These are phyloP conservation scores for Acronicta alni DNA, from an alignment of 2,888 invertebrate species.

Conservation along the genomic window DNA sequence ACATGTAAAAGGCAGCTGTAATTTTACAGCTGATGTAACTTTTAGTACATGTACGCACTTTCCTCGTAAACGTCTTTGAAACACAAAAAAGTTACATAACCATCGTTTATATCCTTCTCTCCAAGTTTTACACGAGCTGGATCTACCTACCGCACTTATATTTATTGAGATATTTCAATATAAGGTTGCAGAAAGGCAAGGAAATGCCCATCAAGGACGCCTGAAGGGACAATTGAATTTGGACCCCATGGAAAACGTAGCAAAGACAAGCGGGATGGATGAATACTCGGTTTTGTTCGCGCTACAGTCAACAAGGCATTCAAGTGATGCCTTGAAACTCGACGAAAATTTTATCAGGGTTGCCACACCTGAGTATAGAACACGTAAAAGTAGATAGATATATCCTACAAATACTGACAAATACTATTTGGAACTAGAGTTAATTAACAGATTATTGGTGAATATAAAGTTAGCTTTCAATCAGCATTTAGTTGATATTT, in stretches of 20 bases:
- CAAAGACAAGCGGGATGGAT: conserved; percentile 54
- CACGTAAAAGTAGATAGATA: not conserved
- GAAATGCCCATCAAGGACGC: conserved; percentile 52
- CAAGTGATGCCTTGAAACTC: conserved; percentile 43
- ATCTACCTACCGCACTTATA: conserved; percentile 39
- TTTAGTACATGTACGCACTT: no score
- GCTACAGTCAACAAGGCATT: conserved; percentile 47
- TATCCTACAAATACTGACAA: no score
- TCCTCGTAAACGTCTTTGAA: not conserved
- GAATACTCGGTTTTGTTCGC: conserved; percentile 53
- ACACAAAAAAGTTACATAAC: conserved; percentile 12
- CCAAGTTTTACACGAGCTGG: conserved; percentile 10
- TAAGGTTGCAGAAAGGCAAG: conserved; percentile 47
- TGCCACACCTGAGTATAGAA: conserved; percentile 14
- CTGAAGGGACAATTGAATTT: conserved; percentile 65
- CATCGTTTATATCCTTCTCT: conserved; percentile 14
- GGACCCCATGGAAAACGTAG: conserved; percentile 44
- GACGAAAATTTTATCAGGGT: conserved; percentile 50
- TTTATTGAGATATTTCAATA: conserved; percentile 55
- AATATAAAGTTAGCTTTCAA: no score
- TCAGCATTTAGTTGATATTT: no score
- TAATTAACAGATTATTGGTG: no score
- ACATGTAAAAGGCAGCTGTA: no score
- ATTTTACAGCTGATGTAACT: no score
- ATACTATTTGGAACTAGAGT: no score